A percentile compares a stretch with the other conserved stretches of the same genome.
These are phyloP conservation scores for Halcyon senegalensis DNA, from an alignment of 2,113 vertebrate species.

Conservation along the genomic window DNA sequence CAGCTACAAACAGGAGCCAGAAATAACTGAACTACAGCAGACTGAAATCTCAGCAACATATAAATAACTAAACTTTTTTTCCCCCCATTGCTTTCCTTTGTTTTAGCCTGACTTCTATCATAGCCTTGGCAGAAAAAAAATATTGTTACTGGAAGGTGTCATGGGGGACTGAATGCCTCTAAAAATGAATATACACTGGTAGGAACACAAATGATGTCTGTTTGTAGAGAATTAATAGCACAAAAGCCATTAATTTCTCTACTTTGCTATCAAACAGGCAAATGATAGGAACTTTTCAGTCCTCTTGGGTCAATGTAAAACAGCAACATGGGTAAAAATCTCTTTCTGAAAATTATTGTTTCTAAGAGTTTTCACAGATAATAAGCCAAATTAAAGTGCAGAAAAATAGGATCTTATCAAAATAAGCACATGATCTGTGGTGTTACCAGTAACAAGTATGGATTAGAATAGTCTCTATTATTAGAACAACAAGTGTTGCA, in stretches of 20 bases:
- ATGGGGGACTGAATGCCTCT: background rate
- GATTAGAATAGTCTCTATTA: background rate
- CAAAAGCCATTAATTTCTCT: background rate
- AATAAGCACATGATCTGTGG: background rate
- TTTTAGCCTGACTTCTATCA: background rate
- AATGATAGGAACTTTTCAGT: background rate
- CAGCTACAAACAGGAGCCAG: background rate
- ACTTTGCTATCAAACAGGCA: background rate
- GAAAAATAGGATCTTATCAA: background rate
- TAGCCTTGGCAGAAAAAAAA: slow-evolving; percentile 6
- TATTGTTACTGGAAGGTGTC: background rate
- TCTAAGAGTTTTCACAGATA: background rate
- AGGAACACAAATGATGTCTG: background rate
- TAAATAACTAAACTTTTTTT: slow-evolving; percentile 4
- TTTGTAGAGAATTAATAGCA: background rate
- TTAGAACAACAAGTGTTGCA: background rate
- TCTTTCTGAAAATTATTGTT: background rate
- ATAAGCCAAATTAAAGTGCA: background rate
- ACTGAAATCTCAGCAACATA: background rate
- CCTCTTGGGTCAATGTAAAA: background rate
- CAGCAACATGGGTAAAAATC: background rate
- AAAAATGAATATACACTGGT: background rate
- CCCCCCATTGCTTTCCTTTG: background rate
- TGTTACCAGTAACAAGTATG: fast-evolving
- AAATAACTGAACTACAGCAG: background rate